Conservation (phyloP, 2,888 invertebrate genomes). For the Megastigmus dorsalis region DNA sequence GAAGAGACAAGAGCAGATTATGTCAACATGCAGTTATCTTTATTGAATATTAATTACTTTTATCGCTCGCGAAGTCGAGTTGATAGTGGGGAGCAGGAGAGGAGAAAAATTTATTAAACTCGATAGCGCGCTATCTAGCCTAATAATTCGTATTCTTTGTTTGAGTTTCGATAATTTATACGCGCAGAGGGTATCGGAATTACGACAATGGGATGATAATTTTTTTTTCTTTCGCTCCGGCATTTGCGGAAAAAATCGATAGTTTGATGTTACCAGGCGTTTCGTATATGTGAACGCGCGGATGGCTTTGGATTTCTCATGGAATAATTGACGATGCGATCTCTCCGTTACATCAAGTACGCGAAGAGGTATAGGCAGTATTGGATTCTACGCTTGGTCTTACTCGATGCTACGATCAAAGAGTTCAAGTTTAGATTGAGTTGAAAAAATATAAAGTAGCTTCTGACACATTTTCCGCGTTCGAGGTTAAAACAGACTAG, state of each 20-base stretch:
- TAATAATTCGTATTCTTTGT: constrained; percentile 14
- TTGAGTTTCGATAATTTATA: constrained; percentile 20
- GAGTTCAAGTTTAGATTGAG: too few relatives aligned
- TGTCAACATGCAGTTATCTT: constrained; percentile 45
- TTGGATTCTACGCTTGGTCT: too few relatives aligned
- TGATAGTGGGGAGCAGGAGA: constrained; percentile 24
- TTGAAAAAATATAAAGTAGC: too few relatives aligned
- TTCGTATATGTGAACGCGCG: too few relatives aligned
- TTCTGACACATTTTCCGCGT: background rate
- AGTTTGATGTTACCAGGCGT: too few relatives aligned
- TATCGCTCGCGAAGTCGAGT: constrained; percentile 39
- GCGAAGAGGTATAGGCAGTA: too few relatives aligned
- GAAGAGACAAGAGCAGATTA: constrained; percentile 23
- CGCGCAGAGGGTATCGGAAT: background rate
- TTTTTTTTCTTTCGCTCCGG: constrained; percentile 4
- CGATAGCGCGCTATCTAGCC: constrained; percentile 11
- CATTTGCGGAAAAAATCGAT: background rate
- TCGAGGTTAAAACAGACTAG: constrained; percentile 13
- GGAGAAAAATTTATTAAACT: constrained; percentile 40
- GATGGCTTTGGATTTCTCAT: too few relatives aligned
- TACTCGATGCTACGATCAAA: too few relatives aligned
- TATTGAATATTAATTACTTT: constrained; percentile 51
- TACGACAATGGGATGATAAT: background rate
- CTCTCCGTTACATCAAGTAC: too few relatives aligned
- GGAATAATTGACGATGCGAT: too few relatives aligned